phyloP scores from a whole-genome alignment of 2,797 vertebrate species.

The Cuculus canorus region DNA sequence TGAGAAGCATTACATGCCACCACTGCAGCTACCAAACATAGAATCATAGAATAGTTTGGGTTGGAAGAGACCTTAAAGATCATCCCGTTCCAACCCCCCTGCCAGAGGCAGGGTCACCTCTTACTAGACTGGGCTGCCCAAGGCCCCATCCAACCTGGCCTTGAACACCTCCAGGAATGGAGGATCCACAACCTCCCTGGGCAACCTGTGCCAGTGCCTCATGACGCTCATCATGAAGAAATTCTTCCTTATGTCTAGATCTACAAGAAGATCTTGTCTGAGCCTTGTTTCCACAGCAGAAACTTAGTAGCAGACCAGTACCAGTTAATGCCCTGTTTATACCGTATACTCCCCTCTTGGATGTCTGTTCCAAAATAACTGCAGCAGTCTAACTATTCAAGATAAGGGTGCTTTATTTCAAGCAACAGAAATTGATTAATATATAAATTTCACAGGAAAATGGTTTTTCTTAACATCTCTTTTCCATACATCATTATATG shows the following conservation, averaged over 20 bases:
- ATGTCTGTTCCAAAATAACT: background rate
- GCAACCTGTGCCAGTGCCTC: too few relatives aligned
- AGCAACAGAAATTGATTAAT: background rate
- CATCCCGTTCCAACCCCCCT: too few relatives aligned
- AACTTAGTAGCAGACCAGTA: background rate
- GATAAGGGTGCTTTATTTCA: constrained; percentile 44
- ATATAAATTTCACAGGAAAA: background rate
- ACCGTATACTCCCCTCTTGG: background rate
- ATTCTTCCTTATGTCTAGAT: too few relatives aligned
- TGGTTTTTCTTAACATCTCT: background rate
- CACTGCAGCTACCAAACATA: too few relatives aligned
- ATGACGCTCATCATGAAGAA: too few relatives aligned
- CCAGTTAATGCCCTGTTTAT: background rate
- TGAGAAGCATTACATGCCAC: background rate
- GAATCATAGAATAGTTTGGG: too few relatives aligned
- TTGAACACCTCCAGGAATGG: too few relatives aligned
- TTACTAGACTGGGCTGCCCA: too few relatives aligned
- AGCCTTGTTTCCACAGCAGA: background rate
- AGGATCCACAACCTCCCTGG: too few relatives aligned
- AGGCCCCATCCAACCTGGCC: too few relatives aligned
- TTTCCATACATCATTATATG: background rate
- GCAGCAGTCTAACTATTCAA: background rate
- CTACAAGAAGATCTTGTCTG: background rate
- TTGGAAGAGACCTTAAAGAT: too few relatives aligned
- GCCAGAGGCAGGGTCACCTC: too few relatives aligned